phyloP scores from a whole-genome alignment of 2,888 invertebrate species.

The Drosophila nr. perissopoda region DNA sequence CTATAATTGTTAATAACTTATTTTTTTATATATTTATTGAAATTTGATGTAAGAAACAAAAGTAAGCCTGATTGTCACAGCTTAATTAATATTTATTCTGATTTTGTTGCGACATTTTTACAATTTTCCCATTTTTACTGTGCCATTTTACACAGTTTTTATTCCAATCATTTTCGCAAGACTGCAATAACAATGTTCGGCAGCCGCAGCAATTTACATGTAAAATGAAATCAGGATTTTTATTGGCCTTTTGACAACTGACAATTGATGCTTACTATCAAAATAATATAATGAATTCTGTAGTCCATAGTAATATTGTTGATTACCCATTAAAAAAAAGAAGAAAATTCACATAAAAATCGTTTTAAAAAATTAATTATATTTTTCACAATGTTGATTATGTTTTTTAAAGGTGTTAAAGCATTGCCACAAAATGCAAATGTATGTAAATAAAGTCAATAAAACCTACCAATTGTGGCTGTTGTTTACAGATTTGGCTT shows the following conservation, averaged over 20 bases:
- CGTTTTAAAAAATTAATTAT: slow-evolving; percentile 5
- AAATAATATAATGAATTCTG: slow-evolving; percentile 35
- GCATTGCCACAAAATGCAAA: not conserved
- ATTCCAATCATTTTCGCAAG: not conserved
- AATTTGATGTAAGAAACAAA: slow-evolving; percentile 28
- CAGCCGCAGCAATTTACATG: slow-evolving; percentile 1
- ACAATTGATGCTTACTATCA: slow-evolving; percentile 32
- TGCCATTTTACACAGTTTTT: not conserved
- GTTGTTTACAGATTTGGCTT: not conserved
- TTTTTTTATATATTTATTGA: slow-evolving; percentile 51
- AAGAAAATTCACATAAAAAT: slow-evolving; percentile 35
- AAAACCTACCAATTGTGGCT: not conserved
- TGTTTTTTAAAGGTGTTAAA: slow-evolving; percentile 1
- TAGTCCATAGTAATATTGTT: slow-evolving; percentile 69
- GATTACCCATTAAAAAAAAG: slow-evolving; percentile 29
- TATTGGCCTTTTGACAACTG: slow-evolving; percentile 51
- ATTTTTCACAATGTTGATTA: not conserved
- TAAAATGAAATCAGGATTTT: slow-evolving; percentile 76
- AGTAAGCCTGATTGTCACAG: slow-evolving; percentile 9
- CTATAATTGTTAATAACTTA: slow-evolving; percentile 64
- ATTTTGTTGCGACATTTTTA: slow-evolving; percentile 58
- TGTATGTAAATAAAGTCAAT: slow-evolving; percentile 2
- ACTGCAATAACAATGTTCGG: not conserved
- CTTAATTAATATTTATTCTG: slow-evolving; percentile 69
- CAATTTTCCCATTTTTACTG: slow-evolving; percentile 32